These are phyloP conservation scores for Sturnus vulgaris DNA, from an alignment of 2,113 vertebrate genomes.

Conservation along the genomic window DNA sequence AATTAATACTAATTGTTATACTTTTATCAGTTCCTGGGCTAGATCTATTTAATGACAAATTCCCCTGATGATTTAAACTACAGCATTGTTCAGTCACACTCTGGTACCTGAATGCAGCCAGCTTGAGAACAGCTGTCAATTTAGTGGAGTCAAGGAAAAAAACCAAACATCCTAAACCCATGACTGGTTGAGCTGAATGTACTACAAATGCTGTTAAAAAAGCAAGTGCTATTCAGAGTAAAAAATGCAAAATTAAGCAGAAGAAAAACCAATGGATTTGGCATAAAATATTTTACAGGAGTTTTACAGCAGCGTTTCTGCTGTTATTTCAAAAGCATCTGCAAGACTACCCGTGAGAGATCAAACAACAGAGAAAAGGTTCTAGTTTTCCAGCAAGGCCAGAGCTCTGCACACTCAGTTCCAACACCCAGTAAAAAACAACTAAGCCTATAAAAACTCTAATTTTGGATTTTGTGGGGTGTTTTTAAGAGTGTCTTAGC, in stretches of 20 bases:
- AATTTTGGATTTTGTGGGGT: accelerated
- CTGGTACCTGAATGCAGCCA: neutral
- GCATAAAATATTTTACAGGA: neutral
- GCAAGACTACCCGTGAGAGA: neutral
- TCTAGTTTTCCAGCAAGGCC: neutral
- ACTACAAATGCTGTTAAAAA: neutral
- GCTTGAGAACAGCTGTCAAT: neutral
- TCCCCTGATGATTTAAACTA: neutral
- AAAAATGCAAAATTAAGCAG: neutral
- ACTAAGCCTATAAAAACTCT: neutral
- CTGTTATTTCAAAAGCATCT: neutral
- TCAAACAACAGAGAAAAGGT: neutral
- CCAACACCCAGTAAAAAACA: neutral
- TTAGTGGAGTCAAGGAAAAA: neutral
- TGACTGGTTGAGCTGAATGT: neutral
- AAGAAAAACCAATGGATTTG: neutral
- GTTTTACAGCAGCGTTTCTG: neutral
- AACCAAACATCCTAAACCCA: neutral
- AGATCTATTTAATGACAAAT: neutral
- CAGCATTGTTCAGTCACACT: neutral
- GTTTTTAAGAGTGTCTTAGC: neutral
- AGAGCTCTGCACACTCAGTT: neutral
- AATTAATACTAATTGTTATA: neutral
- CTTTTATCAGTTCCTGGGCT: neutral
- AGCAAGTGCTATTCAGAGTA: neutral